A percentile compares a stretch with the other conserved stretches of the same genome.
phyloP scores from a whole-genome alignment of 2,888 invertebrate genomes.

The Hydraecia micacea region DNA sequence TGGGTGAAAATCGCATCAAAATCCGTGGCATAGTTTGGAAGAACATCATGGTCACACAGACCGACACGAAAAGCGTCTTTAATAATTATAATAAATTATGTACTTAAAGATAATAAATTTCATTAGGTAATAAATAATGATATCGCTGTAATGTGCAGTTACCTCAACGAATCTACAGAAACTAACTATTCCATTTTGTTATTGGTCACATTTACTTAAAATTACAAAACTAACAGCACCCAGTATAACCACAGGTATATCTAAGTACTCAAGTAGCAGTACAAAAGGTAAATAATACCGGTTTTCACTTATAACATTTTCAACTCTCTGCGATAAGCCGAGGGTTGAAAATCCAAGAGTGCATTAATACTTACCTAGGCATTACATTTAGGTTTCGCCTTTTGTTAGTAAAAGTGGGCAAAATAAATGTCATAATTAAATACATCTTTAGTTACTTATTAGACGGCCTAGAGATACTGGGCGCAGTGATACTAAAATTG shows the following conservation, averaged over 20 bases:
- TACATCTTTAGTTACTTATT: background rate
- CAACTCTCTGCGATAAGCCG: background rate
- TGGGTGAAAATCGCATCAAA: background rate
- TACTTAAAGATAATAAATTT: background rate
- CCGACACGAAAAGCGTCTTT: no score
- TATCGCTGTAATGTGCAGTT: constrained; percentile 5
- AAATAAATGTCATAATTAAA: background rate
- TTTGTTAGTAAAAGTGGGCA: no score
- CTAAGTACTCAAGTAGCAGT: background rate
- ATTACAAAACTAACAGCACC: background rate
- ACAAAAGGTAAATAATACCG: background rate
- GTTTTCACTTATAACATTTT: background rate
- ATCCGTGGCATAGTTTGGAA: background rate
- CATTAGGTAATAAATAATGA: no score
- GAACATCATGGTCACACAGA: no score
- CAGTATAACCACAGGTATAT: background rate
- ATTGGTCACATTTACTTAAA: constrained; percentile 42
- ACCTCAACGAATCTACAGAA: constrained; percentile 9
- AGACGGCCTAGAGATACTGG: background rate
- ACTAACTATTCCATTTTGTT: constrained; percentile 11
- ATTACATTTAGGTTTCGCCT: background rate
- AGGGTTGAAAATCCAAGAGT: background rate
- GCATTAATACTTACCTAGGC: background rate
- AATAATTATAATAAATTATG: background rate
- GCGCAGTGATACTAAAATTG: constrained; percentile 10